These are phyloP conservation scores for Drosophila phalerata DNA, from an alignment of 2,888 invertebrate genomes.

Conservation along the genomic window DNA sequence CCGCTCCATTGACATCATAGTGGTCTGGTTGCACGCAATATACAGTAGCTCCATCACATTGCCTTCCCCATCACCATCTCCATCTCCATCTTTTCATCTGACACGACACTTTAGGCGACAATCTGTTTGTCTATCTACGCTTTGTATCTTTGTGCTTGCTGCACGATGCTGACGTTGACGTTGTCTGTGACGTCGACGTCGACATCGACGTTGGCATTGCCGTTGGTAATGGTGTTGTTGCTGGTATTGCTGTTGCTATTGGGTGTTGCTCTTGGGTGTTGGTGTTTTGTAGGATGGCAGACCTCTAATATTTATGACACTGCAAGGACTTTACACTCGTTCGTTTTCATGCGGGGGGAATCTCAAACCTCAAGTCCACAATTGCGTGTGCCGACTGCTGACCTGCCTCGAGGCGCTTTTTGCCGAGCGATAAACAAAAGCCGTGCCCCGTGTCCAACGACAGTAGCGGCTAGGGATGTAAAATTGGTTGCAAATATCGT, in stretches of 20 bases:
- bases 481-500: neutral
- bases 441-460: slow-evolving; percentile 13
- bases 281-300: slow-evolving; percentile 46
- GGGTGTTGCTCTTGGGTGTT: slow-evolving; percentile 10
- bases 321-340: slow-evolving; percentile 38
- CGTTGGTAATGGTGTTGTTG: slow-evolving; percentile 9
- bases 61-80: slow-evolving; percentile 2
- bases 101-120: slow-evolving; percentile 71
- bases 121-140: slow-evolving; percentile 78
- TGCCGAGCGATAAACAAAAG: slow-evolving; percentile 52
- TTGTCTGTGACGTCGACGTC: slow-evolving; percentile 22
- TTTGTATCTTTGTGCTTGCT: slow-evolving; percentile 56
- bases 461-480: neutral
- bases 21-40: slow-evolving; percentile 3
- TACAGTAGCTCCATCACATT: slow-evolving; percentile 14
- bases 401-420: slow-evolving; percentile 45
- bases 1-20: neutral
- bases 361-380: neutral
- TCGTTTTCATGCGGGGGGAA: neutral
- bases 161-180: slow-evolving; percentile 18
- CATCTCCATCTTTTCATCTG: slow-evolving; percentile 12
- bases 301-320: slow-evolving; percentile 74
- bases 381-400: slow-evolving; percentile 23
- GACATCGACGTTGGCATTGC: neutral
- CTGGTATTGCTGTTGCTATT: neutral